A percentile compares a stretch with the other conserved stretches of the same genome.
These are phyloP conservation scores for Ferrisia virgata DNA, from an alignment of 2,888 invertebrate genomes.

Conservation along the genomic window DNA sequence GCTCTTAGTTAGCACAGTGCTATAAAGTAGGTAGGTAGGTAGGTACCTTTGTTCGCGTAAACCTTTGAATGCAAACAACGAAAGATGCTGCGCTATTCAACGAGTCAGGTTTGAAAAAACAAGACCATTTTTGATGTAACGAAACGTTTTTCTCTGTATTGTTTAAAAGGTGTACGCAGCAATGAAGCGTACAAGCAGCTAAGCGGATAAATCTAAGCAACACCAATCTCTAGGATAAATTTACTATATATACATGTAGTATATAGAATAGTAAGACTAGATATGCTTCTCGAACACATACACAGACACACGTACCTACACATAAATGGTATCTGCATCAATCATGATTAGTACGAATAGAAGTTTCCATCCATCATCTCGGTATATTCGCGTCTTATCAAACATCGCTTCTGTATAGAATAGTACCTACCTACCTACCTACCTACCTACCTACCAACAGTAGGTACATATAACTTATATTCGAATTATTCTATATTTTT, in stretches of 20 bases:
- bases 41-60: neutral
- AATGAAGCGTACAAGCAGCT: neutral
- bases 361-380: conserved; percentile 42
- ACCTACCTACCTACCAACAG: no score
- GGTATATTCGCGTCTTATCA: neutral
- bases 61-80: neutral
- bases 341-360: conserved; percentile 42
- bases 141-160: neutral
- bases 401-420: neutral
- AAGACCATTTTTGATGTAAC: neutral
- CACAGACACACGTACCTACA: no score
- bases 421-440: no score
- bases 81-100: neutral
- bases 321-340: conserved; percentile 37
- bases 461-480: no score
- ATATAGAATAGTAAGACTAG: neutral
- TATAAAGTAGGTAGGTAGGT: no score
- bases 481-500: conserved; percentile 4
- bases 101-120: neutral
- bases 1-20: neutral
- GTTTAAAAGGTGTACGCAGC: neutral
- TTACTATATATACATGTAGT: neutral
- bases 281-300: no score
- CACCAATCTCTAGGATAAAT: neutral
- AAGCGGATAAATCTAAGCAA: neutral